These are phyloP conservation scores for Lathronympha strigana DNA, from an alignment of 2,888 invertebrate genomes.

Conservation along the genomic window DNA sequence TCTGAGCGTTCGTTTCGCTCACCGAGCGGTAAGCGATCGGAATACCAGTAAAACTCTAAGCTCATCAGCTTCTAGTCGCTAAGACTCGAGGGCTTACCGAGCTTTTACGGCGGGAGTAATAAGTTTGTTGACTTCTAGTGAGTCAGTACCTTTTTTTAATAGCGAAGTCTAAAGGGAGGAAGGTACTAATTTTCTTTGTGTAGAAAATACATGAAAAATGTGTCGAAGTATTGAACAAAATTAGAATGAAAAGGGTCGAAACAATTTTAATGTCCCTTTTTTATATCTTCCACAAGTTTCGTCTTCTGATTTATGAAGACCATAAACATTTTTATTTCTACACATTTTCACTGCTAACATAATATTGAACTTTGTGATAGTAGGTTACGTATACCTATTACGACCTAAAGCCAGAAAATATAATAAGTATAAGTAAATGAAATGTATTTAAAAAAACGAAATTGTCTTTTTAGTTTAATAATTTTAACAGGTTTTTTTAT, in stretches of 20 bases:
- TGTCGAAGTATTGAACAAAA: background rate
- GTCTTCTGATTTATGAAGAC: background rate
- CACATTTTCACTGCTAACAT: no score
- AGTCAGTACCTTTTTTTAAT: background rate
- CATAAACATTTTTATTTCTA: background rate
- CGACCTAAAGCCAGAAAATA: no score
- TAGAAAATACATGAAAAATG: background rate
- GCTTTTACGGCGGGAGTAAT: constrained; percentile 34
- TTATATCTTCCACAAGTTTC: background rate
- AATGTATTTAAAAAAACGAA: no score
- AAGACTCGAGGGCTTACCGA: constrained; percentile 38
- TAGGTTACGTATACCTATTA: no score
- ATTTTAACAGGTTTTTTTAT: no score
- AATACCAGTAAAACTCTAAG: constrained; percentile 17
- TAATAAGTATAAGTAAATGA: no score
- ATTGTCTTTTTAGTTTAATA: no score
- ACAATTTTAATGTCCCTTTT: background rate
- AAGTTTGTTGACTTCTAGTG: constrained; percentile 31
- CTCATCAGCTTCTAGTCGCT: constrained; percentile 38
- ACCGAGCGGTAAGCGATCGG: background rate
- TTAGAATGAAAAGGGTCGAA: background rate
- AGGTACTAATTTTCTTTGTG: background rate
- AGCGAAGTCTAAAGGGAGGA: background rate
- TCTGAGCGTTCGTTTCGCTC: background rate
- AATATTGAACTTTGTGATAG: no score